Conservation (phyloP, 53 echinoderm and acorn worm genomes). For the Apostichopus leukothele region DNA sequence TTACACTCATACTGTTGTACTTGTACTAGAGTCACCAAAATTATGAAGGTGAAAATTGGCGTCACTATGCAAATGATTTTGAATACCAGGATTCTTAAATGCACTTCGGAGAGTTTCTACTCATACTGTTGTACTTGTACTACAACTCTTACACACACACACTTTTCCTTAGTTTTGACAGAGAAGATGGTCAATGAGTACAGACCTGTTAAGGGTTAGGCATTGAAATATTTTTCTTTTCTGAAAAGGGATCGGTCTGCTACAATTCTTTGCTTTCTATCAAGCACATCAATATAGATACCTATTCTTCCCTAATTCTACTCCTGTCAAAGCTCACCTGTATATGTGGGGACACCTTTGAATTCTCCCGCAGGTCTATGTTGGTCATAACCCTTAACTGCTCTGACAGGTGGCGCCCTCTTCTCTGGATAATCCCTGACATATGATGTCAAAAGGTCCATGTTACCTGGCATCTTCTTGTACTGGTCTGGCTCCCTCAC, state of each 20-base stretch:
- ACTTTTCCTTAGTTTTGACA: no score
- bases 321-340: constrained; percentile 56
- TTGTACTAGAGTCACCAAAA: no score
- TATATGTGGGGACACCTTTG: constrained; percentile 87
- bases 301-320: not conserved
- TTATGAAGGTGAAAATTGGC: no score
- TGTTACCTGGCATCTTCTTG: constrained; percentile 68
- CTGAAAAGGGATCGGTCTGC: not conserved
- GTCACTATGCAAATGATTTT: no score
- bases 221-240: not conserved
- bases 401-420: constrained; percentile 24
- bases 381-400: not conserved
- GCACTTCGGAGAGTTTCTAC: no score
- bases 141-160: no score
- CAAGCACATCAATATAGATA: no score
- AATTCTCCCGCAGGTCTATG: constrained; percentile 79
- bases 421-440: constrained; percentile 90
- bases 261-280: not conserved
- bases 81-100: no score
- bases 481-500: constrained; percentile 77
- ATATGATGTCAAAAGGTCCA: constrained; percentile 92
- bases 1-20: no score
- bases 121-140: no score
- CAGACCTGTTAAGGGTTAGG: no score
- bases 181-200: no score